Conservation (phyloP, 92 coral and sea anemone genomes). For the Micromussa lordhowensis region DNA sequence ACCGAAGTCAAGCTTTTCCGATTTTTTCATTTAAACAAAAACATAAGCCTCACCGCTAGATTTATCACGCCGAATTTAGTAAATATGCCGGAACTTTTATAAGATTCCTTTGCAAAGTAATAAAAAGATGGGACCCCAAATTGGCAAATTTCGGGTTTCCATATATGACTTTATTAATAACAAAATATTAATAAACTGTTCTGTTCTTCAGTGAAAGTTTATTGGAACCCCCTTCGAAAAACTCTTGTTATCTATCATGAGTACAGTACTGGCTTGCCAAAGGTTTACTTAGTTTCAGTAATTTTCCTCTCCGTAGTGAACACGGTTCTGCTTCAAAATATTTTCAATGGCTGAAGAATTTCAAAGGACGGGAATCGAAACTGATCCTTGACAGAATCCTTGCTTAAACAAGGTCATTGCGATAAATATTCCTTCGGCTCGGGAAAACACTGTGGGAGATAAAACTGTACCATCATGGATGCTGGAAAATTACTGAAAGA, state of each 20-base stretch:
- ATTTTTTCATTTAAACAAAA: no score
- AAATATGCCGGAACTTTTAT: no score
- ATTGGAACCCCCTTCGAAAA: not conserved
- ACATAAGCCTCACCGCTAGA: no score
- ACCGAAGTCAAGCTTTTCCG: no score
- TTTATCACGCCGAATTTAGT: no score
- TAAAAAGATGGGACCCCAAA: no score
- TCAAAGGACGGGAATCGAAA: not conserved
- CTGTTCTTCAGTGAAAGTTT: not conserved
- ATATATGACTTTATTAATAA: no score
- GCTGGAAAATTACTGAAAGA: not conserved
- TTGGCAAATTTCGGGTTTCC: no score
- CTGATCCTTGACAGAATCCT: no score
- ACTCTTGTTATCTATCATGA: not conserved
- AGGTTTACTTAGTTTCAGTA: not conserved
- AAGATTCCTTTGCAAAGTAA: no score
- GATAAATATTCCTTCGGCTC: not conserved
- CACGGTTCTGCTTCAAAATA: not conserved
- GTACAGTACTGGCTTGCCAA: not conserved
- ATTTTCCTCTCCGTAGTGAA: not conserved
- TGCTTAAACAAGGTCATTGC: not conserved
- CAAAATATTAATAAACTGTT: no score
- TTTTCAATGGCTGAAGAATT: not conserved
- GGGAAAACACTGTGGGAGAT: not conserved
- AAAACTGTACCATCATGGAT: not conserved